Percentiles rank a stretch among this genome's conserved stretches.
phyloP scores from a whole-genome alignment of 2,888 invertebrate species.

The Pantelozetes paolii region DNA sequence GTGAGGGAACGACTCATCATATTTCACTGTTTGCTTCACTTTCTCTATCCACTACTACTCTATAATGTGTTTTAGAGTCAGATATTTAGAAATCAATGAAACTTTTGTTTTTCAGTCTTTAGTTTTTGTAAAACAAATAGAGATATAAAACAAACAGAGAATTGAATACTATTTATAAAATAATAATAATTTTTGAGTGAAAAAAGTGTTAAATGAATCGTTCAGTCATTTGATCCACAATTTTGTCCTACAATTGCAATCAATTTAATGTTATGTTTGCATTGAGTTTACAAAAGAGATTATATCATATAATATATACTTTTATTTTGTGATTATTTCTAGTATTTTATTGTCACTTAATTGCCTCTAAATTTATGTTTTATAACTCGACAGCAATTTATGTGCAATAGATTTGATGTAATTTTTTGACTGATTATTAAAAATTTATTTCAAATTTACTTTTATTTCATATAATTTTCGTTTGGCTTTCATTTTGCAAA shows the following conservation, averaged over 20 bases:
- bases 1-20: not conserved
- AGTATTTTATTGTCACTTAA: too few relatives aligned
- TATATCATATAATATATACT: not conserved
- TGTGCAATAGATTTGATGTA: too few relatives aligned
- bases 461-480: too few relatives aligned
- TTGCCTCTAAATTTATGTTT: too few relatives aligned
- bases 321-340: not conserved
- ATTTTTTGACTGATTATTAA: too few relatives aligned
- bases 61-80: too few relatives aligned
- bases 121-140: not conserved
- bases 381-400: too few relatives aligned
- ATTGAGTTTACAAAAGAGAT: not conserved
- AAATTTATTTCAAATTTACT: too few relatives aligned
- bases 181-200: not conserved
- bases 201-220: constrained; percentile 18
- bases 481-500: too few relatives aligned
- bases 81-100: too few relatives aligned
- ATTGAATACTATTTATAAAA: not conserved
- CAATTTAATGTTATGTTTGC: constrained; percentile 9
- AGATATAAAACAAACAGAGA: not conserved
- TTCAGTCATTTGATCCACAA: not conserved
- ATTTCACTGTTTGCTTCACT: not conserved
- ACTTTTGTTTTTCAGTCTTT: too few relatives aligned
- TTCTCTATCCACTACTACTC: not conserved
- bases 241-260: not conserved